A percentile compares a stretch with the other conserved stretches of the same genome.
These are phyloP conservation scores for Balaenoptera acutorostrata DNA, from an alignment of 2,113 vertebrate genomes.

Conservation along the genomic window DNA sequence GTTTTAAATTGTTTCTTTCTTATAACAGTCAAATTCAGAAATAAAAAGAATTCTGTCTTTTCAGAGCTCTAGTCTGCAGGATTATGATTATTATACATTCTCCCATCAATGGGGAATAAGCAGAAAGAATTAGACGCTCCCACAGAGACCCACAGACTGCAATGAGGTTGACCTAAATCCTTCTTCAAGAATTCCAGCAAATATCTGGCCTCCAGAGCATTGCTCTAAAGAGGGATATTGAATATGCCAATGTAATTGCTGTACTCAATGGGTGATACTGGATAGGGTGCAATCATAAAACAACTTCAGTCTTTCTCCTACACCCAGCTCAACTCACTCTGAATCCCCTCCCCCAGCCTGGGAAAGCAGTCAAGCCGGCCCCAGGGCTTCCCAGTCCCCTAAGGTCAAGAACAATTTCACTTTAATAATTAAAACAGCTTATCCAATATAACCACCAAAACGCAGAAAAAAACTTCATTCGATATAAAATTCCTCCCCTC, in stretches of 20 bases:
- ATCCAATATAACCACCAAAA: background rate
- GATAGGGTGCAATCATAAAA: background rate
- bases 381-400: background rate
- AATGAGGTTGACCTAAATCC: background rate
- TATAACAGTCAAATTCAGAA: background rate
- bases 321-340: background rate
- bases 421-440: background rate
- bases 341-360: background rate
- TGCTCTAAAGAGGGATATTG: background rate
- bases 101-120: background rate
- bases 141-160: background rate
- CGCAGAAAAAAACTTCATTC: background rate
- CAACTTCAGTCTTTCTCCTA: background rate
- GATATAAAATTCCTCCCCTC: background rate
- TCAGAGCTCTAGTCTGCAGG: background rate
- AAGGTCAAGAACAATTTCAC: background rate
- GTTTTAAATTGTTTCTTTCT: background rate
- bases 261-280: background rate
- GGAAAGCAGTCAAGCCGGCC: background rate
- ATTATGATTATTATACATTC: background rate
- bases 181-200: background rate
- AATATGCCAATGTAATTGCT: background rate
- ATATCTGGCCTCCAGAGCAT: background rate
- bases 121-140: background rate
- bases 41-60: background rate